A percentile compares a stretch with the other conserved stretches of the same genome.
These are phyloP conservation scores for Mastomys natalensis DNA, from an alignment of 2,113 vertebrate genomes.

Conservation along the genomic window DNA sequence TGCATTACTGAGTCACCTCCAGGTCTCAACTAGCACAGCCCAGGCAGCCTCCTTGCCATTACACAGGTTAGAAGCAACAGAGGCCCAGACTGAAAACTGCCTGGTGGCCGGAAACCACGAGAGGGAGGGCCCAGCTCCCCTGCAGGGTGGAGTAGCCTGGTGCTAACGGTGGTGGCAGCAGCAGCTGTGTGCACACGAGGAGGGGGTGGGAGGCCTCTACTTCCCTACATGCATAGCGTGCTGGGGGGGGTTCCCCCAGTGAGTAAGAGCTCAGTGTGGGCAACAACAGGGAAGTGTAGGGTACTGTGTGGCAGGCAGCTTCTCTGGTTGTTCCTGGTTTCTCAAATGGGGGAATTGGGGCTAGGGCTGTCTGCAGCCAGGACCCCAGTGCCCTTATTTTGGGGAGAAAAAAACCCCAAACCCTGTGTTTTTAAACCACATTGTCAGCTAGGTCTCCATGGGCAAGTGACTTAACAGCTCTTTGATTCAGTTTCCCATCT, in stretches of 20 bases:
- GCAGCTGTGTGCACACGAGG: neutral
- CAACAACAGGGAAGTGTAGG: constrained; percentile 81
- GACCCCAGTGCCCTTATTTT: constrained; percentile 6
- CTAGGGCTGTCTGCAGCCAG: constrained; percentile 17
- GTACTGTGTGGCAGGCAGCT: constrained; percentile 81
- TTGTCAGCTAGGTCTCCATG: neutral
- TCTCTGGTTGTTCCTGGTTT: constrained; percentile 63
- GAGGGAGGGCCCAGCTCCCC: constrained; percentile 62
- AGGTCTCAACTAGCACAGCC: neutral
- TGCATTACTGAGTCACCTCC: neutral
- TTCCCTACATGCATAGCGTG: constrained; percentile 73
- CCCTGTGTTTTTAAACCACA: neutral
- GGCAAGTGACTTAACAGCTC: rapidly evolving
- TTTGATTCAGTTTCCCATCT: neutral
- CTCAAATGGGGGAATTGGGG: constrained; percentile 9
- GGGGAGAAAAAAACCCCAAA: neutral
- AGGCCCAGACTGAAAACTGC: neutral
- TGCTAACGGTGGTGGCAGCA: constrained; percentile 64
- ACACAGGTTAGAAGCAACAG: neutral
- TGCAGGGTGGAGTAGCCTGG: constrained; percentile 54
- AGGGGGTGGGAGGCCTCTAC: constrained; percentile 70
- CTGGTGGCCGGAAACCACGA: constrained; percentile 75
- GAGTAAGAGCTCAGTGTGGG: constrained; percentile 77
- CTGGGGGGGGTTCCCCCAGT: constrained; percentile 73
- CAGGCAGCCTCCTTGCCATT: neutral